phyloP scores from a whole-genome alignment of 2,888 invertebrate genomes.

The Gari tellinella region DNA sequence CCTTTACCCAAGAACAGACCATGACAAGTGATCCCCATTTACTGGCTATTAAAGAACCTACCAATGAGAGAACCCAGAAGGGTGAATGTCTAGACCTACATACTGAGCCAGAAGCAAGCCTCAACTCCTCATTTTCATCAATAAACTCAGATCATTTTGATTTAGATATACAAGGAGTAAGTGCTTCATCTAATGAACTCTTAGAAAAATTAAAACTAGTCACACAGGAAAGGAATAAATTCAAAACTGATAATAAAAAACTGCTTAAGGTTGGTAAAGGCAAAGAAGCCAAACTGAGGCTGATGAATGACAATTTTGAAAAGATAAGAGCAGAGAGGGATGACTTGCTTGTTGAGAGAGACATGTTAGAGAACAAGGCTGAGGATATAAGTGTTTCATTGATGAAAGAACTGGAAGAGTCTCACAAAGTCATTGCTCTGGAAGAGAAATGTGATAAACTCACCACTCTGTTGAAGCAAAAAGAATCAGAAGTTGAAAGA shows the following conservation, averaged over 20 bases:
- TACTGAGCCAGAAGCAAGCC: constrained; percentile 11
- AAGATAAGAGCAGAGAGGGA: constrained; percentile 43
- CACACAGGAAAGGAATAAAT: constrained; percentile 53
- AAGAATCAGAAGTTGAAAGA: constrained; percentile 42
- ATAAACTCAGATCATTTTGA: constrained; percentile 25
- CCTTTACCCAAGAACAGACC: too few relatives aligned
- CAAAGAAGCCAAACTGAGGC: constrained; percentile 54
- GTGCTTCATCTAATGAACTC: constrained; percentile 14
- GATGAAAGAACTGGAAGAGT: background rate
- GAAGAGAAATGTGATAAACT: constrained; percentile 27
- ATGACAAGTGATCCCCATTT: too few relatives aligned
- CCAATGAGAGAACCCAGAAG: too few relatives aligned
- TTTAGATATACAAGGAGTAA: background rate
- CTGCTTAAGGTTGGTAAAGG: constrained; percentile 53
- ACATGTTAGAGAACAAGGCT: constrained; percentile 50
- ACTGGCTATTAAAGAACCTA: too few relatives aligned
- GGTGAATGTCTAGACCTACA: too few relatives aligned
- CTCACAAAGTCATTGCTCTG: constrained; percentile 6
- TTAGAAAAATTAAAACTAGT: constrained; percentile 23
- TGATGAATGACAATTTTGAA: constrained; percentile 58
- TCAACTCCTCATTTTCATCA: constrained; percentile 51
- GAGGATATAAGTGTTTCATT: constrained; percentile 39
- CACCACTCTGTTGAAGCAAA: constrained; percentile 30
- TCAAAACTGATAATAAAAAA: constrained; percentile 54
- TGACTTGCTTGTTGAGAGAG: constrained; percentile 44